Conservation (phyloP, 2,797 vertebrate species). For the Lindbergichthys nudifrons region DNA sequence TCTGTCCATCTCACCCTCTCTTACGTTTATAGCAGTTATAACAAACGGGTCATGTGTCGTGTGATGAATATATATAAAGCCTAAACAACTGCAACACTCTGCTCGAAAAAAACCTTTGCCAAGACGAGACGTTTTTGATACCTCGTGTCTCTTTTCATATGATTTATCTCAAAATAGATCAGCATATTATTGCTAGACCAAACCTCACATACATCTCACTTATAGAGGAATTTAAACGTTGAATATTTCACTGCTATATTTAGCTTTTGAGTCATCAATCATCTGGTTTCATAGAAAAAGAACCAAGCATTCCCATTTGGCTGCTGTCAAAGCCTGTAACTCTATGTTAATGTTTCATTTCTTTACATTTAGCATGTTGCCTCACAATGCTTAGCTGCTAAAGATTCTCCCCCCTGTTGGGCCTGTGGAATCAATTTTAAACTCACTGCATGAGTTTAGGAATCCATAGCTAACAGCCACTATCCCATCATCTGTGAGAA, state of each 20-base stretch:
- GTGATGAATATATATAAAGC: background rate
- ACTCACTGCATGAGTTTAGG: slow-evolving; percentile 19
- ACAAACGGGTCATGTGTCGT: background rate
- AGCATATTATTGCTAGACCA: slow-evolving; percentile 2
- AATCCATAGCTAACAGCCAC: slow-evolving; percentile 21
- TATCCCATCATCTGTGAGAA: slow-evolving; percentile 35
- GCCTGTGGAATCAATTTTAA: slow-evolving; percentile 36
- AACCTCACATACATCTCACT: slow-evolving; percentile 21
- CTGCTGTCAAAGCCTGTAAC: slow-evolving; percentile 43
- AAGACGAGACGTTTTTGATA: background rate
- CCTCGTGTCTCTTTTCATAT: background rate
- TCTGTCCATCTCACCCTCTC: too few species aligned
- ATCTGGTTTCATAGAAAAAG: slow-evolving; percentile 32
- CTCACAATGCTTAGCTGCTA: slow-evolving; percentile 19
- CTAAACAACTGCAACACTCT: background rate
- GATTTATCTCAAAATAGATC: slow-evolving; percentile 1
- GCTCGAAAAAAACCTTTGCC: background rate
- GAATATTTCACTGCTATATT: slow-evolving; percentile 42
- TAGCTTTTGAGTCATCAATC: slow-evolving; percentile 56
- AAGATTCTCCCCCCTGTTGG: slow-evolving; percentile 20
- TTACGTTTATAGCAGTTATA: background rate
- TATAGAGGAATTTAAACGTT: slow-evolving; percentile 12
- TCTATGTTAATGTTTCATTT: background rate
- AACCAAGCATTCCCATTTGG: slow-evolving; percentile 37
- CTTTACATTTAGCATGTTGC: slow-evolving; percentile 29